phyloP scores from a whole-genome alignment of 2,797 vertebrate genomes.

The Clarias laeviceps region DNA sequence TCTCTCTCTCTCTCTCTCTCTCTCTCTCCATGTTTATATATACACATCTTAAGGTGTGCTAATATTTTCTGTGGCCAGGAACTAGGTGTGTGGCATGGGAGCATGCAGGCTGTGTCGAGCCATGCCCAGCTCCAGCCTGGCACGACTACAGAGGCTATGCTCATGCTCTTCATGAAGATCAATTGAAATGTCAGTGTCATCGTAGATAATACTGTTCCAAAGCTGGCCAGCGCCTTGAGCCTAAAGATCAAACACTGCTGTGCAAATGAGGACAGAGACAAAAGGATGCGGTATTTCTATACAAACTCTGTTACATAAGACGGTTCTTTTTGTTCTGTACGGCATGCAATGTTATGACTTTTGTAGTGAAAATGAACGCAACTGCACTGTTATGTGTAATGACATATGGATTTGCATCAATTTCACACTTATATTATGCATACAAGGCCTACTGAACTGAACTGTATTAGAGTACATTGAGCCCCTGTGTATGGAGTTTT shows the following conservation, averaged over 20 bases:
- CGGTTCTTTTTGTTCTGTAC: constrained; percentile 29
- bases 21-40: background rate
- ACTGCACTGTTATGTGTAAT: constrained; percentile 16
- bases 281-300: constrained; percentile 23
- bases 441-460: background rate
- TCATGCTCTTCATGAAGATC: constrained; percentile 53
- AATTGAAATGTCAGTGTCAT: constrained; percentile 57
- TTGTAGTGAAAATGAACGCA: constrained; percentile 36
- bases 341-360: constrained; percentile 17
- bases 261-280: constrained; percentile 45
- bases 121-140: constrained; percentile 45
- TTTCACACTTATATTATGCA: constrained; percentile 39
- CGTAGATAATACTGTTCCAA: constrained; percentile 49
- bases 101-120: constrained; percentile 14
- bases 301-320: constrained; percentile 35
- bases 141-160: constrained; percentile 46
- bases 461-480: constrained; percentile 23
- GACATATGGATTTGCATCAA: constrained; percentile 33
- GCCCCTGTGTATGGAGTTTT: constrained; percentile 19
- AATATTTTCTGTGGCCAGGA: constrained; percentile 34
- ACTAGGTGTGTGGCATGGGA: constrained; percentile 35
- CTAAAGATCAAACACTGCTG: constrained; percentile 48
- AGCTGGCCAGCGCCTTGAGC: constrained; percentile 46
- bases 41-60: background rate
- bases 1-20: background rate